Percentiles rank a stretch among this genome's conserved stretches.
Conservation (phyloP, 2,113 vertebrate species). For the Ancistrus triradiatus region DNA sequence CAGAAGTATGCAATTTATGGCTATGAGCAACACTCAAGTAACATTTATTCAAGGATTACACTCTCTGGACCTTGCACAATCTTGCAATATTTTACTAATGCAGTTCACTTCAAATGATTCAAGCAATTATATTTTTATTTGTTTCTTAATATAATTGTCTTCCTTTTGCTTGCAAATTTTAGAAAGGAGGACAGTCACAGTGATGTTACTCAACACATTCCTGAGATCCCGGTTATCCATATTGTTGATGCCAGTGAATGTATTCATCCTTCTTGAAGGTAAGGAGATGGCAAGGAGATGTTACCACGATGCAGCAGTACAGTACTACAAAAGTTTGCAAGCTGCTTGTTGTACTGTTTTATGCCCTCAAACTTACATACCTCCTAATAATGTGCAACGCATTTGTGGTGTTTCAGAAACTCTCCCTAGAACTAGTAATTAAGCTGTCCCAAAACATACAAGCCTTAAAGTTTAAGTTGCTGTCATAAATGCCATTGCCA, state of each 20-base stretch:
- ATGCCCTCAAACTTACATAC: constrained; percentile 33
- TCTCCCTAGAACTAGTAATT: constrained; percentile 2
- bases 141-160: not conserved
- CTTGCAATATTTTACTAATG: no score
- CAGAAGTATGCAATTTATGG: not conserved
- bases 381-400: constrained; percentile 24
- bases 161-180: not conserved
- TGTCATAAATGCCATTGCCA: not conserved
- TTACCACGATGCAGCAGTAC: constrained; percentile 22
- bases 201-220: constrained; percentile 26
- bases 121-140: not conserved
- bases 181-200: constrained; percentile 23
- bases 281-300: constrained; percentile 33
- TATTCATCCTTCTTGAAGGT: constrained; percentile 36
- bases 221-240: constrained; percentile 36
- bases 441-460: constrained; percentile 1
- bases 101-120: not conserved
- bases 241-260: constrained; percentile 21
- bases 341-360: constrained; percentile 37
- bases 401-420: constrained; percentile 37
- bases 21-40: not conserved
- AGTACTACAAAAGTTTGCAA: constrained; percentile 34
- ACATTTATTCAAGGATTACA: not conserved
- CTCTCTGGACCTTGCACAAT: not conserved
- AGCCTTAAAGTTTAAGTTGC: constrained; percentile 4